phyloP scores from a whole-genome alignment of 2,797 vertebrate genomes.

The Nothura maculosa region DNA sequence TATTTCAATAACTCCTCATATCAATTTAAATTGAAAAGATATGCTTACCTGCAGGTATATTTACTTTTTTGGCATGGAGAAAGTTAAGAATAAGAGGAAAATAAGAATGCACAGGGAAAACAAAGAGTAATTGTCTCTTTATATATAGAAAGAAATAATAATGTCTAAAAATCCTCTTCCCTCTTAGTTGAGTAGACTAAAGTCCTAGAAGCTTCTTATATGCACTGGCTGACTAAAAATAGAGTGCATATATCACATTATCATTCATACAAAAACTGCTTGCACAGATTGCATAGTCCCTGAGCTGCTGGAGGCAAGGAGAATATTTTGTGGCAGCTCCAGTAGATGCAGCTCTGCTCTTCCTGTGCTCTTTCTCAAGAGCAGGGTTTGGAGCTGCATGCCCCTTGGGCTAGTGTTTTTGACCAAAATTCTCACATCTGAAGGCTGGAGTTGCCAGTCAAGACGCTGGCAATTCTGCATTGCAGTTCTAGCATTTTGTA shows the following conservation, averaged over 20 bases:
- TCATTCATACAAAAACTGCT: conserved; percentile 62
- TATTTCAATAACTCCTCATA: neutral
- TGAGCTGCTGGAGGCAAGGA: neutral
- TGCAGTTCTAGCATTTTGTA: neutral
- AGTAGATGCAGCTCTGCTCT: neutral
- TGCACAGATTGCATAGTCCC: conserved; percentile 10
- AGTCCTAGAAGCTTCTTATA: conserved; percentile 57
- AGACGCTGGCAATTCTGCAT: neutral
- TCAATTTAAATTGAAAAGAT: conserved; percentile 35
- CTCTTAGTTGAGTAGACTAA: conserved; percentile 42
- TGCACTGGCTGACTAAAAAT: conserved; percentile 61
- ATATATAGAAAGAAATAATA: conserved; percentile 50
- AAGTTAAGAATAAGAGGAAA: conserved; percentile 18
- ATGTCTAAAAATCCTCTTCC: conserved; percentile 32
- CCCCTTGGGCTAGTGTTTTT: neutral
- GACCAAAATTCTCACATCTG: neutral
- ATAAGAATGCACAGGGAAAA: conserved; percentile 27
- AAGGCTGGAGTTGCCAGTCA: neutral
- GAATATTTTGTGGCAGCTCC: neutral
- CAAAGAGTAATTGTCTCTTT: conserved; percentile 40
- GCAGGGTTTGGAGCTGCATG: neutral
- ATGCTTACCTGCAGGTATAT: conserved; percentile 19
- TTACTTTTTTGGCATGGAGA: conserved; percentile 21
- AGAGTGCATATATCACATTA: conserved; percentile 62
- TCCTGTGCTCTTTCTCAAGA: neutral